Evolutionary conservation across 2,113 vertebrate species (phyloP).

Genomic region (Choloepus hoffmanni): DNA sequence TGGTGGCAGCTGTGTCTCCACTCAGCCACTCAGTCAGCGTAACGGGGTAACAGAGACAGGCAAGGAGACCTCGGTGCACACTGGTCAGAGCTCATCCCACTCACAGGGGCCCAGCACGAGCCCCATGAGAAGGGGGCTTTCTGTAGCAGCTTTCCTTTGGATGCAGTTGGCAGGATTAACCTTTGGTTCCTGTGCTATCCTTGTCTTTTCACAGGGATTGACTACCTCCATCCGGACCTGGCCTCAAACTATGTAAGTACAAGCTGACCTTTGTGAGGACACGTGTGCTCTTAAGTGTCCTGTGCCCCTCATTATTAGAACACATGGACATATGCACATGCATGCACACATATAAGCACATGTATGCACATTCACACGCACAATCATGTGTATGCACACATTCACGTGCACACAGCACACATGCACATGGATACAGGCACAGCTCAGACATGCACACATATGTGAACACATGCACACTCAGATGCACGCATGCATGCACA

Average conservation of each 20-base stretch:
- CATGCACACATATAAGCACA: neutral
- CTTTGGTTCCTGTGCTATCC: slow-evolving; percentile 76
- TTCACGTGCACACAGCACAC: neutral
- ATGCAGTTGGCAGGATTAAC: slow-evolving; percentile 63
- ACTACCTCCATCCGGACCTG: slow-evolving; percentile 97
- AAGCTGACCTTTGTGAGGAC: slow-evolving; percentile 62
- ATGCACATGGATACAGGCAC: neutral
- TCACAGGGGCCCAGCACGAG: neutral
- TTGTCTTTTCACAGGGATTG: slow-evolving; percentile 92
- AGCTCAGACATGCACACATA: neutral
- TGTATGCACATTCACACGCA: neutral
- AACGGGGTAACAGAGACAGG: neutral
- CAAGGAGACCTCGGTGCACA: neutral
- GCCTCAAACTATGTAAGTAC: slow-evolving; percentile 97
- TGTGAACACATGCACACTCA: neutral
- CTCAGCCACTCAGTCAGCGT: neutral
- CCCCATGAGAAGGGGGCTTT: neutral
- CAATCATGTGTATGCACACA: neutral
- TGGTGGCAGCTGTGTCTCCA: neutral
- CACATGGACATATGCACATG: neutral
- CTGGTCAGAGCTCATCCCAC: neutral
- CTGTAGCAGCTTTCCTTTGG: neutral
- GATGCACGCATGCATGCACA: neutral
- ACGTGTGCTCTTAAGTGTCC: slow-evolving; percentile 50
- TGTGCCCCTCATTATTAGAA: neutral